Evolutionary conservation across 2,113 vertebrate genomes (phyloP), one percentile per base, ranked within the genome.

Genomic region (Petroica traversi): DNA sequence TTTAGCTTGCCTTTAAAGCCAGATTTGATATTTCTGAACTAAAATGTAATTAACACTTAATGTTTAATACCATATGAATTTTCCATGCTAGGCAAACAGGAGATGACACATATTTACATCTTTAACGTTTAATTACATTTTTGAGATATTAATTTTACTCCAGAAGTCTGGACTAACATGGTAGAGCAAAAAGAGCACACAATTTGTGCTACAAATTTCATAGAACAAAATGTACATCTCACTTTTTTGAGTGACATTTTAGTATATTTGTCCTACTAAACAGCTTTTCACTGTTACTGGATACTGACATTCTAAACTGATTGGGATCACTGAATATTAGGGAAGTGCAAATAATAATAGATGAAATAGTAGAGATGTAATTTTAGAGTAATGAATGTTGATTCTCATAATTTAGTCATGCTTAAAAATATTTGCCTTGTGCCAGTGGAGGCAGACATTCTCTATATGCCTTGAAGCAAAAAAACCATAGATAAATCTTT

Each of bases 211-310:
- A 31, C 14, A 18, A 62, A 67, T 79, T 89, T 71, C 5, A 36
- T 1, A 36, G 10, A 0, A 9, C n/a, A 6, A 7, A 24, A 36
- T 2, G 8, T 34, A 33, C 6, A n/a, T 12, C 7, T 48, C 6
- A 6, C 5, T n/a, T 68, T 75, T 34, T 34, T 19, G 5, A 34
- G 3, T 54, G 12, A 4, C 0, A 24, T 66, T 62, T 62, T 48
- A 28, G 46, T 36, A 33, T 26, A 72, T 45, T 36, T 3, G 12
- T 76, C 24, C 25, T 36, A 36, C 5, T n/a, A n/a, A n/a, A n/a
- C n/a, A n/a, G n/a, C n/a, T n/a, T n/a, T n/a, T n/a, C n/a, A n/a
- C 16, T 79, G 3, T 67, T 23, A 19, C 18, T 33, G 26, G 9
- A 17, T 36, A 43, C 14, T 38, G 49, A 24, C 13, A 28, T 29